phyloP scores from a whole-genome alignment of 64 coral and sea anemone genomes.

The Acropora tenuis region DNA sequence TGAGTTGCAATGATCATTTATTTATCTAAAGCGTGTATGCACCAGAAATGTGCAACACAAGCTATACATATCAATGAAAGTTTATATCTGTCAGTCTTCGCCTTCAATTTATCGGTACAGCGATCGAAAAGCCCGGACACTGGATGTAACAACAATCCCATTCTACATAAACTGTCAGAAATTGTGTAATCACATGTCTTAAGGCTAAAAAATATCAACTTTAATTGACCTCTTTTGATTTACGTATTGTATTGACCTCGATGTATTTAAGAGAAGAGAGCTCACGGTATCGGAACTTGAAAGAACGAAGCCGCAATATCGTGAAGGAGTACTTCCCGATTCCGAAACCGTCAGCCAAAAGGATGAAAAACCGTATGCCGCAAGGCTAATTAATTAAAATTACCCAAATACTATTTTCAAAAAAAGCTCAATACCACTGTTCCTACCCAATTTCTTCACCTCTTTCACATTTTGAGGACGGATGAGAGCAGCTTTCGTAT shows the following conservation, averaged over 20 bases:
- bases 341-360: slow-evolving; percentile 24
- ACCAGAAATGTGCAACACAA: slow-evolving; percentile 31
- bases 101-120: slow-evolving; percentile 34
- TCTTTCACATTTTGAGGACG: slow-evolving; percentile 32
- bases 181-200: slow-evolving; percentile 23
- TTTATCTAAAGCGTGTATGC: slow-evolving; percentile 17
- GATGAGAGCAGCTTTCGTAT: slow-evolving; percentile 40
- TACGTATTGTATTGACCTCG: slow-evolving; percentile 19
- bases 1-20: neutral
- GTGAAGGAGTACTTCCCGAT: slow-evolving; percentile 20
- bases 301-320: slow-evolving; percentile 11
- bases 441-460: slow-evolving; percentile 31
- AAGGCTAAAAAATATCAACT: slow-evolving; percentile 28
- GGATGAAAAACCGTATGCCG: slow-evolving; percentile 19
- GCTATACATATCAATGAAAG: slow-evolving; percentile 24
- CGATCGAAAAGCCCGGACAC: slow-evolving; percentile 20
- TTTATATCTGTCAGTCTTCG: slow-evolving; percentile 25
- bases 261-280: slow-evolving; percentile 24
- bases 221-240: slow-evolving; percentile 25
- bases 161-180: slow-evolving; percentile 18
- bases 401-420: slow-evolving; percentile 16
- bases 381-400: slow-evolving; percentile 26
- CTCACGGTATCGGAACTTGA: slow-evolving; percentile 21
- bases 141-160: slow-evolving; percentile 24
- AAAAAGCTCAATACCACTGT: slow-evolving; percentile 16